Evolutionary conservation across 2,888 invertebrate genomes (phyloP), one percentile per base, ranked within the genome.

Genomic region (Spodoptera picta): DNA sequence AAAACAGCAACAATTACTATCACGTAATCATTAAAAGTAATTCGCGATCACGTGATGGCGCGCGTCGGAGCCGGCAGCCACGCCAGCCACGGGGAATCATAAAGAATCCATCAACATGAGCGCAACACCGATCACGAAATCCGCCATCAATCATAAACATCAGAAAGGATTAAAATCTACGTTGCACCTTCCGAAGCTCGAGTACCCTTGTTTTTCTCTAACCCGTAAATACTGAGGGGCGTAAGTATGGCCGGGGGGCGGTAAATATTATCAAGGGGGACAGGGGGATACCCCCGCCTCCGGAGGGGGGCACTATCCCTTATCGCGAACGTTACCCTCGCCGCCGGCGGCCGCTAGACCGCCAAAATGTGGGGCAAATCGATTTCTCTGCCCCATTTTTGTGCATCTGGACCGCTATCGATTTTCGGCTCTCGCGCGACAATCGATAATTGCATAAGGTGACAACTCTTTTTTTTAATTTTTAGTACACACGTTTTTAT

Each of bases 151-250:
- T 94, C 94, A 94, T 91, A 94, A 93, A 93, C 94, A 93, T 94
- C 94, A 92, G 91, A 93, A 94, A 93, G 94, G 94, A 94, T 94
- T 94, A 94, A 93, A 94, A 94, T 94, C 93, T 92, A 93, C 94
- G 94, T 93, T 94, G 94, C 94, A 94, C 94, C 94, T 94, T 93
- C 93, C 88, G 89, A 91, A 91, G 92, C 92, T 92, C 90, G 92
- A 93, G 93, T 94, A 93, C 94, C 94, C 94, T 94, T 94, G 94
- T 94, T 94, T 94, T 94, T 94, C 94, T 94, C 93, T 91, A 93
- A 92, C 91, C 94, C 94, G 94, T 93, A 94, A 94, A 94, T 94
- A 93, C 92, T 92, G 90, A 93, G 94, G 94, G 94, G 94, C 93
- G 94, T 94, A 94, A 94, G 94, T 93, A 94, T 90, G 83, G 93